Conservation (phyloP, 2,113 vertebrate genomes). For the Australoheros scitulus region DNA sequence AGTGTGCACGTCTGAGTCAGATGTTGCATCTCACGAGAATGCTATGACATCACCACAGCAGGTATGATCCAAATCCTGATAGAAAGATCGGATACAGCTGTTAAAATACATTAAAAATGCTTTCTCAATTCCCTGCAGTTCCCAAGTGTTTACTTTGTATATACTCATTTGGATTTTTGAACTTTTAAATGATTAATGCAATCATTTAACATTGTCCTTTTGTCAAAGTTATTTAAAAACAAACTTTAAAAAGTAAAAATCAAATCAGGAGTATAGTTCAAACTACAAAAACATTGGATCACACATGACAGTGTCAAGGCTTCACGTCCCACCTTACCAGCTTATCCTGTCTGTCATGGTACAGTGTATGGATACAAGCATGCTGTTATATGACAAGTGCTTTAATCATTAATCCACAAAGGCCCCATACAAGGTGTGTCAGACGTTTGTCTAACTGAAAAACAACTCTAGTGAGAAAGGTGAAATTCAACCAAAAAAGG, state of each 20-base stretch:
- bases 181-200: no score
- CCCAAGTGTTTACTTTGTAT: neutral
- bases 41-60: neutral
- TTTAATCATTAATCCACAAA: neutral
- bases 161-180: neutral
- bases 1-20: neutral
- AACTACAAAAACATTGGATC: no score
- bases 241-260: no score
- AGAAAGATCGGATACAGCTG: neutral
- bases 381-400: neutral
- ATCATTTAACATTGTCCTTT: no score
- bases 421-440: neutral
- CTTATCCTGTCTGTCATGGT: neutral
- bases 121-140: neutral
- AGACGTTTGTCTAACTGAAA: neutral
- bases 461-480: neutral
- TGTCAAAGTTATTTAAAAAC: no score
- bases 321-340: neutral
- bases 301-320: neutral
- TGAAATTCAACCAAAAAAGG: neutral
- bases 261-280: no score
- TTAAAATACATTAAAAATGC: neutral
- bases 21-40: neutral
- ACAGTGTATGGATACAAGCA: neutral
- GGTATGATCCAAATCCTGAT: neutral